Evolutionary conservation across 2,113 vertebrate genomes (phyloP).

Genomic region (Cyprinus carpio): DNA sequence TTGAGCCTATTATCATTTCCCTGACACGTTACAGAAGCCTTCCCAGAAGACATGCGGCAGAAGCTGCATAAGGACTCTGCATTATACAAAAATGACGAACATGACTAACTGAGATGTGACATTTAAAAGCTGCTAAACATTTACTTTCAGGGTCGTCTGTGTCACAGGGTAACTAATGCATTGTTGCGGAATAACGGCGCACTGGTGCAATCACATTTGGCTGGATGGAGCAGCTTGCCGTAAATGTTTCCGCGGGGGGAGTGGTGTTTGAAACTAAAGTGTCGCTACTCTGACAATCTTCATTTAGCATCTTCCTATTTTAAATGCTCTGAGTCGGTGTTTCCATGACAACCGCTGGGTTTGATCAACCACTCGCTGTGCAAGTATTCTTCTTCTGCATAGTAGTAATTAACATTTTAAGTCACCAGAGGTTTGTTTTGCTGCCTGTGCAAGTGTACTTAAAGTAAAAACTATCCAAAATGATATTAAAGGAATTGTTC

Average conservation of each 20-base stretch:
- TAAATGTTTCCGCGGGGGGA: constrained; percentile 15
- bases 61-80: neutral
- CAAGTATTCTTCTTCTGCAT: constrained; percentile 1
- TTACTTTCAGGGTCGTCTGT: constrained; percentile 16
- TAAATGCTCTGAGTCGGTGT: neutral
- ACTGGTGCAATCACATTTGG: constrained; percentile 10
- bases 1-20: constrained; percentile 5
- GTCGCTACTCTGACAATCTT: neutral
- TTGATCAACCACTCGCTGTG: constrained; percentile 41
- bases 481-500: neutral
- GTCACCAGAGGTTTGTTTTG: constrained; percentile 16
- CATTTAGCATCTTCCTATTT: neutral
- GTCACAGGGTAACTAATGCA: neutral
- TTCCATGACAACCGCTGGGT: constrained; percentile 31
- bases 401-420: constrained; percentile 32
- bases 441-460: neutral
- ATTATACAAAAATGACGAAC: neutral
- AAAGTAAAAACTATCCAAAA: neutral
- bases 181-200: neutral
- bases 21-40: neutral
- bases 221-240: constrained; percentile 14
- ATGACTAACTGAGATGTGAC: constrained; percentile 21
- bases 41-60: neutral
- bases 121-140: constrained; percentile 24
- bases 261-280: neutral